Percentiles rank a stretch among this genome's conserved stretches.
Conservation (phyloP, 2,888 invertebrate species). For the Thysanoteuthis rhombus region DNA sequence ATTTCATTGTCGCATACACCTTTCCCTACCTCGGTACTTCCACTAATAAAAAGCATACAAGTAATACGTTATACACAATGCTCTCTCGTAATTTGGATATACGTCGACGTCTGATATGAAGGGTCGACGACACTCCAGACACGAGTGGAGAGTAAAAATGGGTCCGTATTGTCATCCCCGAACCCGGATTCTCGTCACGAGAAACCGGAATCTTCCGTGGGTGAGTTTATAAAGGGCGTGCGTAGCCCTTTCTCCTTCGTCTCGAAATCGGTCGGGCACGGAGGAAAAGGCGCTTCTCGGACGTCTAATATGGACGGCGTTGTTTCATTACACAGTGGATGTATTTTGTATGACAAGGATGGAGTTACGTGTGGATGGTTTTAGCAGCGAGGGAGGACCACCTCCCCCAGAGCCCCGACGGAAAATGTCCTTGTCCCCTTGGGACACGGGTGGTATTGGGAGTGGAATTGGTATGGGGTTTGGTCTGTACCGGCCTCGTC, state of each 20-base stretch:
- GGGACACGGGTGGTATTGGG: slow-evolving; percentile 50
- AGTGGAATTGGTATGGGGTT: slow-evolving; percentile 65
- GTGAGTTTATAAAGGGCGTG: not conserved
- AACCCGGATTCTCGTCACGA: not conserved
- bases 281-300: not conserved
- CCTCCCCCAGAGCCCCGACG: not conserved
- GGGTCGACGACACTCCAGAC: not conserved
- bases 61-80: not conserved
- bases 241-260: not conserved
- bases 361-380: slow-evolving; percentile 23
- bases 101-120: not conserved
- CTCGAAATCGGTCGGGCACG: not conserved
- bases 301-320: not conserved
- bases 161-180: not conserved
- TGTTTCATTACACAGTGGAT: slow-evolving; percentile 20
- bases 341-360: not conserved
- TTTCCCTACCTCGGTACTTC: not conserved
- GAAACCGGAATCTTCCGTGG: not conserved
- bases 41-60: not conserved
- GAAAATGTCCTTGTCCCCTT: slow-evolving; percentile 58
- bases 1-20: not conserved
- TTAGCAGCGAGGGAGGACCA: slow-evolving; percentile 24
- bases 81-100: not conserved
- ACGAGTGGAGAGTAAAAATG: not conserved
- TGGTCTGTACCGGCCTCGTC: slow-evolving; percentile 62